Percentiles rank a stretch among this genome's conserved stretches.
Evolutionary conservation across 2,888 invertebrate species (phyloP).

Genomic region (Acleris emargana): DNA sequence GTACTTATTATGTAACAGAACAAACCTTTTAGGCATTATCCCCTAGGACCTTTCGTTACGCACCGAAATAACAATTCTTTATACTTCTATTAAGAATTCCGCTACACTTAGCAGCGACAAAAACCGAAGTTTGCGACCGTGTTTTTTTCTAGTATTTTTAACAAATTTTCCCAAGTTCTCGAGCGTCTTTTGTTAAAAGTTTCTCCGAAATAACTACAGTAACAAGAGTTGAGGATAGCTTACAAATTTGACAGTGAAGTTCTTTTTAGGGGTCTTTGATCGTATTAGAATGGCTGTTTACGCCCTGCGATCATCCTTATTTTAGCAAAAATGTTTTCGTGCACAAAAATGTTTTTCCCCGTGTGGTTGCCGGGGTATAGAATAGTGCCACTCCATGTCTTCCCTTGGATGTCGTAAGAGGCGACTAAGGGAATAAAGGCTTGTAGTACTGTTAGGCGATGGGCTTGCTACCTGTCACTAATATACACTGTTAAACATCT

Average conservation of each 20-base stretch:
- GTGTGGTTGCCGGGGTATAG: no score
- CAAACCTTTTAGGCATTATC: neutral
- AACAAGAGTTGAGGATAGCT: constrained; percentile 17
- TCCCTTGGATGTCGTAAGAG: no score
- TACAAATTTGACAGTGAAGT: constrained; percentile 19
- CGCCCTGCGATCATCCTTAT: constrained; percentile 2
- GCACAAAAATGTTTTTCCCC: no score
- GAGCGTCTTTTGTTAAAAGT: constrained; percentile 30
- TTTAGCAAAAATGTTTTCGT: constrained; percentile 4
- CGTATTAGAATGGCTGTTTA: constrained; percentile 20
- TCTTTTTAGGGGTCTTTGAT: constrained; percentile 1
- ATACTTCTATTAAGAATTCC: constrained; percentile 12
- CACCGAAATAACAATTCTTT: constrained; percentile 6
- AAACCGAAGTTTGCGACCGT: constrained; percentile 14
- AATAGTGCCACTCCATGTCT: no score
- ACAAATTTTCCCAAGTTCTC: constrained; percentile 23
- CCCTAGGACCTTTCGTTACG: constrained; percentile 3
- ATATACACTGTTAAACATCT: no score
- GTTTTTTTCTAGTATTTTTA: constrained; percentile 22
- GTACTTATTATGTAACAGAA: neutral
- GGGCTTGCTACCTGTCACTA: no score
- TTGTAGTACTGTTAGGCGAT: no score
- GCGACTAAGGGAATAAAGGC: no score
- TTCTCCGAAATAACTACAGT: constrained; percentile 23
- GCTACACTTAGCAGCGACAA: constrained; percentile 8